phyloP scores from a whole-genome alignment of 2,113 vertebrate genomes.

The Lates calcarifer region DNA sequence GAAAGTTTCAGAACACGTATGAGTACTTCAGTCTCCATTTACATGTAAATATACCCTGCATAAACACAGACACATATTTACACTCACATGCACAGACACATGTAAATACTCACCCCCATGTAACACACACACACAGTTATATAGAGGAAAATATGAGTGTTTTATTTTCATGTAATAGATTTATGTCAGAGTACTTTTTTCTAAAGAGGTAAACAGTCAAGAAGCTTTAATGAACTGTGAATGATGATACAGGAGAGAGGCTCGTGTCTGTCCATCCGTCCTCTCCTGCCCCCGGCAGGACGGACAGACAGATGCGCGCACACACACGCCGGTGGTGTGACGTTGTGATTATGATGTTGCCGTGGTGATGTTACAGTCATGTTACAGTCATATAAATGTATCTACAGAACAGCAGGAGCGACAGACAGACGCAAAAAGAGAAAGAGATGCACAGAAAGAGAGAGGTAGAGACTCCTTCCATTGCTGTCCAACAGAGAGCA shows the following conservation, averaged over 20 bases:
- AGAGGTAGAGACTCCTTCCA: slow-evolving; percentile 69
- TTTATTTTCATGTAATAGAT: slow-evolving; percentile 87
- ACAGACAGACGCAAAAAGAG: slow-evolving; percentile 57
- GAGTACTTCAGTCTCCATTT: slow-evolving; percentile 37
- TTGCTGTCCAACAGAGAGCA: slow-evolving; percentile 88
- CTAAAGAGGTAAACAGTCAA: slow-evolving; percentile 82
- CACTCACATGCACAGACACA: slow-evolving; percentile 56
- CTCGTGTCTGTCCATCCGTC: slow-evolving; percentile 21
- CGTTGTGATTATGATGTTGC: slow-evolving; percentile 78
- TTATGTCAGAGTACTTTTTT: slow-evolving; percentile 83
- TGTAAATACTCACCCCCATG: slow-evolving; percentile 70
- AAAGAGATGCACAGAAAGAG: slow-evolving; percentile 56
- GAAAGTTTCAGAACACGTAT: slow-evolving; percentile 17
- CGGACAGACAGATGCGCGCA: slow-evolving; percentile 3
- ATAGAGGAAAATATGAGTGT: slow-evolving; percentile 79
- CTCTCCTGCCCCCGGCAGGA: not conserved
- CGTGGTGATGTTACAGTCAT: slow-evolving; percentile 79
- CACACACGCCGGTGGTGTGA: slow-evolving; percentile 44
- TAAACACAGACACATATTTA: slow-evolving; percentile 18
- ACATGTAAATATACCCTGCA: slow-evolving; percentile 64
- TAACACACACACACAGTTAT: slow-evolving; percentile 67
- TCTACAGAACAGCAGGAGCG: slow-evolving; percentile 78
- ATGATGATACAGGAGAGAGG: slow-evolving; percentile 67
- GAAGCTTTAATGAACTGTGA: slow-evolving; percentile 89
- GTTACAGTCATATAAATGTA: slow-evolving; percentile 76